Percentiles rank a stretch among this genome's conserved stretches.
Evolutionary conservation across 2,888 invertebrate species (phyloP).

Genomic region (Fragum whitleyi): DNA sequence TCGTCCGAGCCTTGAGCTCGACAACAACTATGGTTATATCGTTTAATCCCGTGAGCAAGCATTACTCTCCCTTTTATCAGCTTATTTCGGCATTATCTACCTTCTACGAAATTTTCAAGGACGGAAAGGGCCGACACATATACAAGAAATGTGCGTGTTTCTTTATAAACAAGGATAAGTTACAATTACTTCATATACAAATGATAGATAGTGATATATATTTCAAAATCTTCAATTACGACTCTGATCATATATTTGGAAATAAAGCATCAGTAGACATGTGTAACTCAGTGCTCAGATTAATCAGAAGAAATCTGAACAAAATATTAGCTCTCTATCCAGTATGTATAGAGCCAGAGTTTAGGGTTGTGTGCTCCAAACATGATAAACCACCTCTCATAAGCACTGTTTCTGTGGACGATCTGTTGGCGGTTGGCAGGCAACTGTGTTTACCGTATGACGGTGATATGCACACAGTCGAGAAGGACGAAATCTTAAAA

Average conservation of each 20-base stretch:
- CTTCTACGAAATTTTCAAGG: not conserved
- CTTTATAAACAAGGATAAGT: not conserved
- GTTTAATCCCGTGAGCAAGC: not conserved
- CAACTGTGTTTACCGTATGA: too few species aligned
- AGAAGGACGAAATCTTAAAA: not conserved
- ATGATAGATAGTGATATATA: not conserved
- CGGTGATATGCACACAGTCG: not conserved
- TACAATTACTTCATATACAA: not conserved
- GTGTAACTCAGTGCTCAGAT: not conserved
- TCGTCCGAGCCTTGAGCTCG: not conserved
- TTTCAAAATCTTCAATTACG: not conserved
- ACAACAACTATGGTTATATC: not conserved
- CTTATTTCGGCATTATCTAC: not conserved
- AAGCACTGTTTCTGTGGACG: not conserved
- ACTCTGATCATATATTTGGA: not conserved
- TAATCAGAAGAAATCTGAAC: not conserved
- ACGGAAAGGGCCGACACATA: not conserved
- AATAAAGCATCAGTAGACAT: not conserved
- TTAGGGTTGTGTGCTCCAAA: not conserved
- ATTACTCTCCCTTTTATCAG: not conserved
- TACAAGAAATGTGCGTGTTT: constrained; percentile 3
- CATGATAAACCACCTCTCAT: not conserved
- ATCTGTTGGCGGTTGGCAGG: not conserved
- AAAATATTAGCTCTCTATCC: not conserved
- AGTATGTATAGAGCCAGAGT: not conserved